Evolutionary conservation across 2,888 invertebrate species (phyloP).

Genomic region (Thera britannica): DNA sequence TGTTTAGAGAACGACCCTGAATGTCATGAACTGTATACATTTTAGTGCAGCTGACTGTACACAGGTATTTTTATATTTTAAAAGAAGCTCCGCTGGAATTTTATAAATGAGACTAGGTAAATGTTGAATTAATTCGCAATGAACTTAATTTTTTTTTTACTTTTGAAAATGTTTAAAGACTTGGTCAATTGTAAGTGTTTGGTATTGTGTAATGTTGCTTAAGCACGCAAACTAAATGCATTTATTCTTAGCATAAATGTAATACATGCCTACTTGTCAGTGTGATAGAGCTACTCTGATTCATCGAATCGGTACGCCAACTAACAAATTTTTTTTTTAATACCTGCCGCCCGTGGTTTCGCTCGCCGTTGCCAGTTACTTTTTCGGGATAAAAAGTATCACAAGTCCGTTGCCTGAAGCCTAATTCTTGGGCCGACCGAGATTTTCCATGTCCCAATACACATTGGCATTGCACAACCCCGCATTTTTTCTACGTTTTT

Average conservation of each 20-base stretch:
- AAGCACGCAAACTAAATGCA: slow-evolving; percentile 14
- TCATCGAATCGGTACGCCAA: background rate
- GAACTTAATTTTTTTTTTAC: slow-evolving; percentile 6
- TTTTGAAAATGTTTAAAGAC: slow-evolving; percentile 16
- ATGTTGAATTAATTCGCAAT: slow-evolving; percentile 7
- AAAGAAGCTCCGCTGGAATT: slow-evolving; percentile 29
- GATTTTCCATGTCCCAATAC: no score
- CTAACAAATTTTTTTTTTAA: background rate
- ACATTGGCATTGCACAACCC: no score
- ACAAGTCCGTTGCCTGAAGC: no score
- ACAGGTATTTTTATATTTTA: slow-evolving; percentile 21
- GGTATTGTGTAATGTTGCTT: slow-evolving; percentile 11
- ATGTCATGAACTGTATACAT: no score
- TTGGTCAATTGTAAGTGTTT: slow-evolving; percentile 55
- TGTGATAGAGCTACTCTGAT: background rate
- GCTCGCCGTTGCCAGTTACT: no score
- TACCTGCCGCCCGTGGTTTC: no score
- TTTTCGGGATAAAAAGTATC: no score
- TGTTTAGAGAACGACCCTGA: no score
- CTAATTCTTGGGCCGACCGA: no score
- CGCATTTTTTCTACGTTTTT: no score
- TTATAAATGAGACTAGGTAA: slow-evolving; percentile 14
- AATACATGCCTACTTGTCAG: background rate
- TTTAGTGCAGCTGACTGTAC: no score
- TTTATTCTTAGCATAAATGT: slow-evolving; percentile 7